Evolutionary conservation across 2,113 vertebrate genomes (phyloP), one percentile per base, ranked within the genome.

Genomic region (Corapipo altera): DNA sequence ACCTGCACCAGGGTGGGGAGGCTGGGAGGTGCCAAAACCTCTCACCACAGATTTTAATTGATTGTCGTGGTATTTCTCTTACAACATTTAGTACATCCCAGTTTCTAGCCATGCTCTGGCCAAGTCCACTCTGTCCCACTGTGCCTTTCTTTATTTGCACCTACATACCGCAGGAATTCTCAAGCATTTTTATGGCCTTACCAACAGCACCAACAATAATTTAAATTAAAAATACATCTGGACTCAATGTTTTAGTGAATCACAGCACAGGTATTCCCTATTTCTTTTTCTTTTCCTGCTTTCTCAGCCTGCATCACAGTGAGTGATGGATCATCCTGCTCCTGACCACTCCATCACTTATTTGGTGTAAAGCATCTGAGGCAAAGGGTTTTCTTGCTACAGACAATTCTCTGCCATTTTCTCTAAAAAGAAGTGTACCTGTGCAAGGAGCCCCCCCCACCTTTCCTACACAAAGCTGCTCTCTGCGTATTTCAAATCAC

Each of bases 361-460:
- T 1, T 58, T 86, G 75, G 35, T 41, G 13, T 4, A 12, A 17
- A 74, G 39, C 46, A 24, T 12, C 54, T 21, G 11, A 85, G 24
- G 39, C 3, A 2, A 52, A 55, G 57, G 16, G 6, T 15, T 59
- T 85, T 64, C 43, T 70, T 35, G 18, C 64, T 52, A 4, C 26
- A 41, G 24, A 41, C 14, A 14, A 3, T 49, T 76, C 48, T 52
- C 35, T 80, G 43, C 48, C 44, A 6, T 66, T 71, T 88, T 61
- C 59, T 21, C 39, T 54, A 28, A 9, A 28, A 39, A 28, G 28
- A 8, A 1, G 3, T 6, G 41, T 15, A 41, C 24, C 37, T 51
- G 15, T 5, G 12, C 1, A 6, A 62, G 65, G 30, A 64, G 59
- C 43, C 55, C 1, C 0, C 2, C 0, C 16, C 4, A 3, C 18